Base-by-base conservation (phyloP, 1,140 invertebrate genomes). In the Drosophila pseudoobscura region DNA sequence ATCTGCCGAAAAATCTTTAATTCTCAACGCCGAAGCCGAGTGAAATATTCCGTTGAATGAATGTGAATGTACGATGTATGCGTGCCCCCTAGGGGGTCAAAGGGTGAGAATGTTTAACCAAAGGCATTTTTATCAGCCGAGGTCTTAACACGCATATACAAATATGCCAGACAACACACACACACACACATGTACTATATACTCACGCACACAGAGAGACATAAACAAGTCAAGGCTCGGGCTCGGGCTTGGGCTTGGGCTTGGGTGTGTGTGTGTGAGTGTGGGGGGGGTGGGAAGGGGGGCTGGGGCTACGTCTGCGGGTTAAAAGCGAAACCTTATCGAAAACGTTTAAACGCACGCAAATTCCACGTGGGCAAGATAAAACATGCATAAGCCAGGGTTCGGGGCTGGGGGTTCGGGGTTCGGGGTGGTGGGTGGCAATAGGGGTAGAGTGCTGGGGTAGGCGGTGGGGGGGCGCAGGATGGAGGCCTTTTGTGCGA, bases 301-400 rank as follows among this genome's bases (percentile, higher is more conserved):
- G 44, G 53, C 41, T 17, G 56, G 60, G 57, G 68, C 15, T 60
- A 43, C 59, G 75, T 84, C 80, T 83, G 83, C 74, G 78, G 82
- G 82, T 80, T 87, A 85, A 85, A 85, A 87, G 82, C 65, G 82
- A 85, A 85, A 82, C 82, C 82, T 85, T 85, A 85, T 85, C 82
- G 82, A 85, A 85, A 85, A 82, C 82, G 82, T 85, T 85, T 85
- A 85, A 85, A 85, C 82, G 82, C 83, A 87, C 82, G 82, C 78
- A 87, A 87, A 87, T 88, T 87, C 82, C 82, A 87, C 82, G 75
- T 87, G 83, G 82, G 78, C 71, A 88, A 87, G 82, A 87, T 87
- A 87, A 87, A 87, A 87, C 82, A 87, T 87, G 82, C 79, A 87
- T 88, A 87, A 87, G 82, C 82, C 75, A 50, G 64, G 56, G 47